Percentiles rank a stretch among this genome's conserved stretches.
Evolutionary conservation across 2,797 vertebrate species (phyloP).

Genomic region (Enteromius viviparus): DNA sequence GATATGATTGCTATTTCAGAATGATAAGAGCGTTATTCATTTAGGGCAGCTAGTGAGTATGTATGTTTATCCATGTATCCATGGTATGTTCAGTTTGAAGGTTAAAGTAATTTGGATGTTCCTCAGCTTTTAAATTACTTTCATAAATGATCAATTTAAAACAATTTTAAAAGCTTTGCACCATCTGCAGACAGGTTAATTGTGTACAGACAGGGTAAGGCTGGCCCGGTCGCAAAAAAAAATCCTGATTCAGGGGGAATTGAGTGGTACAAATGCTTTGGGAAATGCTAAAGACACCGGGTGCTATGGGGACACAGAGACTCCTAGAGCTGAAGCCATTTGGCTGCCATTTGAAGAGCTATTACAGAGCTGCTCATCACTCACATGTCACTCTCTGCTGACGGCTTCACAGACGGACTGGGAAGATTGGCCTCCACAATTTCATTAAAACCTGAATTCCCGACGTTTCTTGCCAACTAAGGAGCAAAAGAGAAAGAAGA

Average conservation of each 20-base stretch:
- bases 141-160: slow-evolving; percentile 16
- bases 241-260: background rate
- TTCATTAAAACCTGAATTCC: slow-evolving; percentile 84
- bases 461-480: slow-evolving; percentile 80
- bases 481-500: slow-evolving; percentile 6
- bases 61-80: background rate
- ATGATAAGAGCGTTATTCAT: background rate
- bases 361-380: slow-evolving; percentile 56
- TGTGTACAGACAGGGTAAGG: background rate
- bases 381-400: slow-evolving; percentile 82
- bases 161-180: background rate
- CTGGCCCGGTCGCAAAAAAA: background rate
- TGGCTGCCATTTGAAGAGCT: slow-evolving; percentile 13
- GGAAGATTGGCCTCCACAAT: slow-evolving; percentile 82
- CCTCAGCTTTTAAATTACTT: background rate
- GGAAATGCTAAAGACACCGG: background rate
- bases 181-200: slow-evolving; percentile 15
- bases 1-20: slow-evolving; percentile 1
- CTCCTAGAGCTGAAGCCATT: background rate
- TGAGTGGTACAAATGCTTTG: slow-evolving; percentile 1
- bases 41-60: background rate
- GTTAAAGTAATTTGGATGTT: slow-evolving; percentile 14
- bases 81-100: background rate
- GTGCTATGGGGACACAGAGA: slow-evolving; percentile 1
- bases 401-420: slow-evolving; percentile 79